Evolutionary conservation across 2,113 vertebrate genomes (phyloP), one percentile per base, ranked within the genome.

Genomic region (Dunckerocampus dactyliophorus): DNA sequence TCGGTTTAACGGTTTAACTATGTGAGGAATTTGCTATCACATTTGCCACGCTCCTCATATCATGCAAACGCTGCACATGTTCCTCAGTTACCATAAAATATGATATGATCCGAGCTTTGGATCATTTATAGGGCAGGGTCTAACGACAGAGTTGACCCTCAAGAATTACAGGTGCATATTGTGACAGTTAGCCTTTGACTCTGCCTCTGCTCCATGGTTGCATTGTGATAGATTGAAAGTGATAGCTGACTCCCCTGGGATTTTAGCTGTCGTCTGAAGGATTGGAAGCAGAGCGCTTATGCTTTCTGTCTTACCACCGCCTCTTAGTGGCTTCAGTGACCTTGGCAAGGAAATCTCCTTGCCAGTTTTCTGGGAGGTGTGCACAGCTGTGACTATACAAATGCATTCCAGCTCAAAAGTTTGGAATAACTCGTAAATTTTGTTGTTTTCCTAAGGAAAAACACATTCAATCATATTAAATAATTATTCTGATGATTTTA

Each of bases 261-360:
- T 72, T 81, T 69, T 47, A 75, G 59, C 63, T 84, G 77, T 86
- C 78, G 76, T 78, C 77, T 62, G 67, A 72, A 76, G 67, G 80
- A 82, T 83, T 81, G 73, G 69, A 58, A 76, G 72, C 68, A 62
- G 68, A 47, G 72, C 82, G 67, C 63, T 74, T 48, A 20, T 46
- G 60, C 69, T 62, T 76, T 74, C 77, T 82, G 77, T 76, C 60
- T 28, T 57, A 46, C 59, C n/a, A 49, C 57, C 8, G 11, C 47
- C 51, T 65, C 69, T 73, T 57, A 22, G 65, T 65, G 67, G 65
- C 71, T 71, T 75, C 64, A 60, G 75, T 59, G 67, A 65, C 59
- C 63, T 73, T 76, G 80, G 75, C 79, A 74, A 59, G 20, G 65
- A 80, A 81, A 71, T 65, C 63, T 53, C 65, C 39, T 19, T 0